Evolutionary conservation across 2,888 invertebrate genomes (phyloP), one percentile per base, ranked within the genome.

Genomic region (Drosophila fulvimacula): DNA sequence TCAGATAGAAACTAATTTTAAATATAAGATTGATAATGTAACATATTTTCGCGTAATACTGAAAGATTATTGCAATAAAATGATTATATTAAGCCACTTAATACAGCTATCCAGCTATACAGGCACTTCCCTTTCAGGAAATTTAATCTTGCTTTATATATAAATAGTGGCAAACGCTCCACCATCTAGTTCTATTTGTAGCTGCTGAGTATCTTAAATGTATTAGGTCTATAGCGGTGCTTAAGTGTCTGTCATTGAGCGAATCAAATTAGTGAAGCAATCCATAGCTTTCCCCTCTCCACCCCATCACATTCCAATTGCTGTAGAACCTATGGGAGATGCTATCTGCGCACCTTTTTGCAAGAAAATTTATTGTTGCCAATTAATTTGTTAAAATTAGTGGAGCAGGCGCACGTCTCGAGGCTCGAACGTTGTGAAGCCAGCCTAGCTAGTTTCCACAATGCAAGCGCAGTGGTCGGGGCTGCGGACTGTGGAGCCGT

Each of bases 351-450:
- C 82, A 88, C 89, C 82, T 89, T 85, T 88, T 88, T 77, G 82
- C 86, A 78, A 81, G 74, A 60, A 44, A 89, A 90, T 90, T 90
- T 91, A 90, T 90, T 87, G 91, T 87, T 86, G 88, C 90, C 91
- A 91, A 90, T 90, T 90, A 90, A 91, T 90, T 90, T 90, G 90
- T 90, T 91, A 91, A 91, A 90, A 88, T 90, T 90, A 90, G 88
- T 88, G 69, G 85, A 84, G 66, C 72, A 68, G 62, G 78, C 78
- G 64, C 59, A 71, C 75, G 84, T 51, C 64, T 63, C 65, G 63
- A 38, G 72, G 44, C 36, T 19, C 44, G 19, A 32, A 32, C 36
- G 46, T 53, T 30, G 53, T 24, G 36, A 34, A 21, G 15, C 36
- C 51, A 30, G 39, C 53, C 52, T 17, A 27, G 62, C 42, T 89